Conservation (phyloP, 2,797 vertebrate species). For the Enteromius viviparus region DNA sequence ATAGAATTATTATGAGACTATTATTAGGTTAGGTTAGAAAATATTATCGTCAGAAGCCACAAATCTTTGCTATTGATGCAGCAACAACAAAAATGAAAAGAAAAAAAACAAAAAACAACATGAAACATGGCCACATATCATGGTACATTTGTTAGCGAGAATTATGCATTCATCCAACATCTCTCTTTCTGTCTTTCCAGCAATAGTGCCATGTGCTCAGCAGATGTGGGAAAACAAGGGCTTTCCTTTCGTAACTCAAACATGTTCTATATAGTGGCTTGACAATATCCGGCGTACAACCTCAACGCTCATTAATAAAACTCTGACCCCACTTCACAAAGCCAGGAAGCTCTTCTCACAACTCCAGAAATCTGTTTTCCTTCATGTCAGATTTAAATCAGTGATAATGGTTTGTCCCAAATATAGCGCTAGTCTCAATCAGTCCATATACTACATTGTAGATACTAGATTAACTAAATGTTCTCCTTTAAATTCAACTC, state of each 20-base stretch:
- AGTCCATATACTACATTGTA: neutral
- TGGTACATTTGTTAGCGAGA: constrained; percentile 23
- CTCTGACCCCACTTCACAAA: constrained; percentile 41
- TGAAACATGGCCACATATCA: neutral
- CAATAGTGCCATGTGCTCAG: constrained; percentile 69
- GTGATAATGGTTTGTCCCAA: neutral
- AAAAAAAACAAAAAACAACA: neutral
- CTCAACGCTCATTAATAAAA: constrained; percentile 56
- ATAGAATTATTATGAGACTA: too few relatives aligned
- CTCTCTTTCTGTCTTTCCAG: constrained; percentile 33
- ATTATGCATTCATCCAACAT: neutral
- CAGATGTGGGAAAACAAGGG: constrained; percentile 71
- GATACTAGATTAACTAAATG: neutral
- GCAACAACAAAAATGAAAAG: too few relatives aligned
- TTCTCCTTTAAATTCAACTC: neutral
- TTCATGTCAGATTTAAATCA: constrained; percentile 25
- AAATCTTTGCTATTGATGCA: neutral
- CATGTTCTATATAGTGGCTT: constrained; percentile 40
- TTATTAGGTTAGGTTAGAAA: neutral
- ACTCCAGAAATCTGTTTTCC: neutral
- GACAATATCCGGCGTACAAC: constrained; percentile 55
- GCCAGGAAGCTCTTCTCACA: constrained; percentile 24
- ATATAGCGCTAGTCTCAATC: neutral
- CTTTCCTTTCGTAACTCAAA: constrained; percentile 61
- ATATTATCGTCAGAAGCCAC: neutral